Evolutionary conservation across 2,113 vertebrate species (phyloP).

Genomic region (Pachyramphus minor): DNA sequence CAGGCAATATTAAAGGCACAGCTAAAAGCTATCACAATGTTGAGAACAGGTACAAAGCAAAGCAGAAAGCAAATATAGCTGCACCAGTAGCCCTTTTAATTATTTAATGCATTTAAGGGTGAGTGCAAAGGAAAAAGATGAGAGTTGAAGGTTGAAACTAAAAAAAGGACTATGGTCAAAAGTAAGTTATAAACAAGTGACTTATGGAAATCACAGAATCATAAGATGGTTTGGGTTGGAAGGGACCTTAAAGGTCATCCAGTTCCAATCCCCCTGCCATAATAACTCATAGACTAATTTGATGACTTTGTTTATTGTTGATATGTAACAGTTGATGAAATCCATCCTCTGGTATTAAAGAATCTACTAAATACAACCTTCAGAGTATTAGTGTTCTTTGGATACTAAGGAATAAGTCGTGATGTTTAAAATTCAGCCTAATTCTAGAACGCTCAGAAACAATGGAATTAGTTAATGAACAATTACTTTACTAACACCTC

Average conservation of each 20-base stretch:
- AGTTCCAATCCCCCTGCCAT: rapidly evolving
- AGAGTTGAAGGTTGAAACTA: neutral
- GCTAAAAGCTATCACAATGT: neutral
- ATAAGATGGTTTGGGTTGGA: neutral
- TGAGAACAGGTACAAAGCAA: neutral
- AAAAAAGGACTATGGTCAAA: neutral
- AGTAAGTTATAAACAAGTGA: neutral
- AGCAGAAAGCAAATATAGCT: neutral
- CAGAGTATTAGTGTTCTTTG: neutral
- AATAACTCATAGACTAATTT: neutral
- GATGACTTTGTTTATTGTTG: neutral
- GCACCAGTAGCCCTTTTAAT: neutral
- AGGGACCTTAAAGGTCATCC: neutral
- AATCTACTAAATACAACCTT: neutral
- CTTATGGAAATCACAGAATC: neutral
- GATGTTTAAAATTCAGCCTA: neutral
- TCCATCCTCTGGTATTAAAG: neutral
- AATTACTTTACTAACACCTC: neutral
- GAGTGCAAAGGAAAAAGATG: neutral
- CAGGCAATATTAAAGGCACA: neutral
- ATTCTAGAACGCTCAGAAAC: neutral
- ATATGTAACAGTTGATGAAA: neutral
- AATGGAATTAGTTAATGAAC: neutral
- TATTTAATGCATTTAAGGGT: neutral
- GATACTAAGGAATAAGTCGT: neutral